Conservation (phyloP, 2,797 vertebrate species). For the Emydoidea blandingii region DNA sequence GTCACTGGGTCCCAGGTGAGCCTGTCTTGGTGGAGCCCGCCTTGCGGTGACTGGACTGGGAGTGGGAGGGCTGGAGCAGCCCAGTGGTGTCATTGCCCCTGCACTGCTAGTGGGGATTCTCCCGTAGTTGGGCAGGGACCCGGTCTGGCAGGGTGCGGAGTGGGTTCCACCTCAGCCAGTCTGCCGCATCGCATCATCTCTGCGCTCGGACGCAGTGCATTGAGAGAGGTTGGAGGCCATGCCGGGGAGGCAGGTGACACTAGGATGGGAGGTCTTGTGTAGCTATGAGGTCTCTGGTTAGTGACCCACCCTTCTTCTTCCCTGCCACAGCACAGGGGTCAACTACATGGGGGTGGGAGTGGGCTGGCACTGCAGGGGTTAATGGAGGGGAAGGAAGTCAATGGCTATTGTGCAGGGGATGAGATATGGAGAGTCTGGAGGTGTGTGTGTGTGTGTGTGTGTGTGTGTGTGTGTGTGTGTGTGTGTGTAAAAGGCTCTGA, state of each 20-base stretch:
- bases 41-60: neutral
- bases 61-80: neutral
- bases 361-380: neutral
- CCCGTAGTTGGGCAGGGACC: neutral
- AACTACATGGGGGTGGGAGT: neutral
- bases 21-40: no score
- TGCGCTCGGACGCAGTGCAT: no score
- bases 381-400: neutral
- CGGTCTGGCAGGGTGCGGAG: no score
- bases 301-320: neutral
- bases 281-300: neutral
- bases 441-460: no score
- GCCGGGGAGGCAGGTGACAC: neutral
- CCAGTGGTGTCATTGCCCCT: neutral
- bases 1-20: no score
- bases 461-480: no score
- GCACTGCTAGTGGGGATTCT: neutral
- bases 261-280: neutral
- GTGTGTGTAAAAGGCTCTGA: neutral
- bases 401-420: neutral
- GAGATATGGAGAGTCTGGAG: neutral
- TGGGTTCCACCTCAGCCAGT: neutral
- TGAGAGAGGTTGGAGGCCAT: neutral
- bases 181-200: no score
- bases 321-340: neutral